Conservation (phyloP, 2,888 invertebrate genomes). For the Apoda limacodes region DNA sequence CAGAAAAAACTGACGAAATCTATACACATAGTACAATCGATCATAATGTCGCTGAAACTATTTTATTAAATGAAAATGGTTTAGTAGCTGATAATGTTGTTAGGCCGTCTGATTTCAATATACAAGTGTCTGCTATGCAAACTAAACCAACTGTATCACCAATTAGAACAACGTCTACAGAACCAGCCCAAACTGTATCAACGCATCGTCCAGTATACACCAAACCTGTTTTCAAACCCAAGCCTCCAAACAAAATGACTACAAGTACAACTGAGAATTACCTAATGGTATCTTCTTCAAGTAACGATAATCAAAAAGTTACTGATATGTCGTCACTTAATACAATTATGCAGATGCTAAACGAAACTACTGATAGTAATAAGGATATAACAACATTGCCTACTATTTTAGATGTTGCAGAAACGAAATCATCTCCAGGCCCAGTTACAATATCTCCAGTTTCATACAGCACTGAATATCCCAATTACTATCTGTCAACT, state of each 20-base stretch:
- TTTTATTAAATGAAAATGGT: conserved; percentile 69
- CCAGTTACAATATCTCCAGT: conserved; percentile 35
- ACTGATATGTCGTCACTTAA: conserved; percentile 55
- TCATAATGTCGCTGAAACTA: conserved; percentile 73
- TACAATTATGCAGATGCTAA: conserved; percentile 75
- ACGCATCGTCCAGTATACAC: conserved; percentile 51
- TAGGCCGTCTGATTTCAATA: conserved; percentile 61
- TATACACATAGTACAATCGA: conserved; percentile 70
- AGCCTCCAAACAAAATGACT: conserved; percentile 36
- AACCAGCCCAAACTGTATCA: conserved; percentile 40
- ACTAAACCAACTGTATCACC: conserved; percentile 53
- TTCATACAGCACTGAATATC: conserved; percentile 41
- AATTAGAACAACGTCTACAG: conserved; percentile 33
- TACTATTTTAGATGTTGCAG: conserved; percentile 33
- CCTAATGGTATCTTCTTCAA: conserved; percentile 68
- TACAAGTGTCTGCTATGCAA: conserved; percentile 60
- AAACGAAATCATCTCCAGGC: conserved; percentile 52
- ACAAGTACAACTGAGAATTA: conserved; percentile 60
- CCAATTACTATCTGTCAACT: conserved; percentile 39
- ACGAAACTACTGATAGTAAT: conserved; percentile 56
- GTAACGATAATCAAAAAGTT: conserved; percentile 53
- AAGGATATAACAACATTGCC: conserved; percentile 46
- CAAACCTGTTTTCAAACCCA: conserved; percentile 70
- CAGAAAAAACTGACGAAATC: conserved; percentile 34
- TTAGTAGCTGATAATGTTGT: conserved; percentile 63